phyloP scores from a whole-genome alignment of 2,888 invertebrate species.

The Octodonta nipae region DNA sequence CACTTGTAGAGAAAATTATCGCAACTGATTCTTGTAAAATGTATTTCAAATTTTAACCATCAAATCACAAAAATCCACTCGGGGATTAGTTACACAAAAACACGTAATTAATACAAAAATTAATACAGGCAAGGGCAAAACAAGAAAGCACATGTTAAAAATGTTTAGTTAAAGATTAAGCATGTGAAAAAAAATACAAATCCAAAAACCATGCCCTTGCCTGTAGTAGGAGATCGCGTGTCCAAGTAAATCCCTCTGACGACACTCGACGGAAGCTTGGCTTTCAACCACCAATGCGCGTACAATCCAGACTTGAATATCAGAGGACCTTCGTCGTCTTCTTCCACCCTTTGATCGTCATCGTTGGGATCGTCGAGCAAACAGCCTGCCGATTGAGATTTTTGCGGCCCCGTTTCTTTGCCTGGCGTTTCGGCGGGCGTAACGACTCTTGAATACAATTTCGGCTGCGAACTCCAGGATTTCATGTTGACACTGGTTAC shows the following conservation, averaged over 20 bases:
- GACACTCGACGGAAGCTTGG: constrained; percentile 57
- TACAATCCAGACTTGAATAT: constrained; percentile 73
- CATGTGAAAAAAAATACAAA: too few relatives aligned
- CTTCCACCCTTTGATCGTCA: constrained; percentile 11
- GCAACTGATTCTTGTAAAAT: too few relatives aligned
- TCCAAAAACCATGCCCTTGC: constrained; percentile 34
- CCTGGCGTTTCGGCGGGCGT: too few relatives aligned
- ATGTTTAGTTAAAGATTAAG: too few relatives aligned
- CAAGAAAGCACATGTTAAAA: constrained; percentile 6
- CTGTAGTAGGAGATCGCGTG: constrained; percentile 30
- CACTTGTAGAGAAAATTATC: too few relatives aligned
- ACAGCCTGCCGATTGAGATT: constrained; percentile 26
- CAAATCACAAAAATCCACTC: too few relatives aligned
- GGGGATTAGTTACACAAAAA: too few relatives aligned
- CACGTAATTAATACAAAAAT: too few relatives aligned
- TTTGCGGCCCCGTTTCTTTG: constrained; percentile 16
- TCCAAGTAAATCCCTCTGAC: constrained; percentile 35
- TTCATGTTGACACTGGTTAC: constrained; percentile 39
- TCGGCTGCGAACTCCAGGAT: constrained; percentile 31
- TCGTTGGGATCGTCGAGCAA: constrained; percentile 16
- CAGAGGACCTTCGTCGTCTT: constrained; percentile 24
- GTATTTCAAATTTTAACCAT: too few relatives aligned
- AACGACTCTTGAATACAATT: background rate
- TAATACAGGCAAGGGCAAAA: constrained; percentile 16
- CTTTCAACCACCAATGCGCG: constrained; percentile 89